A percentile compares a stretch with the other conserved stretches of the same genome.
These are phyloP conservation scores for Pseudocheirus occidentalis DNA, from an alignment of 2,797 vertebrate species.

Conservation along the genomic window DNA sequence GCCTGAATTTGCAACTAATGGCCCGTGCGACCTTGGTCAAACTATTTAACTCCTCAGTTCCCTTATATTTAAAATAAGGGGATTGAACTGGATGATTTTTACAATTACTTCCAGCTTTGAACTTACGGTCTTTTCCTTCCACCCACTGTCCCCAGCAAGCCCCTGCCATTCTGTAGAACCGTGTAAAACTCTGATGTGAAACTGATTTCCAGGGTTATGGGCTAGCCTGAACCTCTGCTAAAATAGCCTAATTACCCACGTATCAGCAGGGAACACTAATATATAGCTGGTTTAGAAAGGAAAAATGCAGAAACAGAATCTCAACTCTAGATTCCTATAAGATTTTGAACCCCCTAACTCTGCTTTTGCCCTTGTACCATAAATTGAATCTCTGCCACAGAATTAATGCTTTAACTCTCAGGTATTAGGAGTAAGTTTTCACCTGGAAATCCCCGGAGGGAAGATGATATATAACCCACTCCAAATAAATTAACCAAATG, in stretches of 20 bases:
- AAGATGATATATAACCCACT: neutral
- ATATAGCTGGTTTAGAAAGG: neutral
- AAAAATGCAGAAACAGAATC: neutral
- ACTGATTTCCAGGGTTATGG: neutral
- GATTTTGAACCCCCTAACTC: neutral
- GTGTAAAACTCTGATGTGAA: neutral
- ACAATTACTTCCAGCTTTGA: neutral
- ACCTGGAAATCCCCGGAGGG: neutral
- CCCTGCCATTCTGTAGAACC: neutral
- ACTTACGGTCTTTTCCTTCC: neutral
- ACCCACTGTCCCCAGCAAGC: neutral
- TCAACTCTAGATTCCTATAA: neutral
- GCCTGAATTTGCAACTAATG: neutral
- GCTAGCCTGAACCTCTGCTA: neutral
- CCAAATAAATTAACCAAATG: neutral
- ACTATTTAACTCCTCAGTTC: neutral
- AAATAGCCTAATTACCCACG: neutral
- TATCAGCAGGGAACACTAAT: neutral
- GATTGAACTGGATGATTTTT: neutral
- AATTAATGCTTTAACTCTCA: neutral
- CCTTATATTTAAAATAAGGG: neutral
- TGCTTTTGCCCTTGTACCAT: neutral
- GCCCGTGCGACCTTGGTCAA: neutral
- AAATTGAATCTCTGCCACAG: neutral
- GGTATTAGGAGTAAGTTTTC: neutral